Percentiles rank a stretch among this genome's conserved stretches.
Conservation (phyloP, 2,888 invertebrate species). For the Acrobasis repandana region DNA sequence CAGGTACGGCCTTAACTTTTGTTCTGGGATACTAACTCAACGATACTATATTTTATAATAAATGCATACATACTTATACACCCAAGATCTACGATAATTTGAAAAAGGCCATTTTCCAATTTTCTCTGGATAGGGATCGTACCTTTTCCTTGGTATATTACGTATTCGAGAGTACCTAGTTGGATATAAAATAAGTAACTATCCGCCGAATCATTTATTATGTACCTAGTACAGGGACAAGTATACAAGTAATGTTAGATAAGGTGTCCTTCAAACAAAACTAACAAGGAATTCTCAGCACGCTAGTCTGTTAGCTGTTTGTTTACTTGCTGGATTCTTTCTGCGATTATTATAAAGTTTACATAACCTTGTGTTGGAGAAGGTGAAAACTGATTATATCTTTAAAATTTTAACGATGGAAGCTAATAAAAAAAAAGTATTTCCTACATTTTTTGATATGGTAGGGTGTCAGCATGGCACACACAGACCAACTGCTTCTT, state of each 20-base stretch:
- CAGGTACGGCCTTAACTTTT: too few relatives aligned
- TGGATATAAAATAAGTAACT: neutral
- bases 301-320: neutral
- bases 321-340: neutral
- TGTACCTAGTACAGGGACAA: neutral
- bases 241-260: neutral
- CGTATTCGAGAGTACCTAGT: too few relatives aligned
- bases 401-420: too few relatives aligned
- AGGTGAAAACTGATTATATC: too few relatives aligned
- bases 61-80: too few relatives aligned
- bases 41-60: too few relatives aligned
- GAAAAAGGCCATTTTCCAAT: too few relatives aligned
- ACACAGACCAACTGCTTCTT: slow-evolving; percentile 86
- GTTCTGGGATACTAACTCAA: too few relatives aligned
- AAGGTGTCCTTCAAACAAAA: neutral
- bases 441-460: slow-evolving; percentile 93
- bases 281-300: neutral
- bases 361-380: neutral
- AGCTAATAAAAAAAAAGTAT: too few relatives aligned
- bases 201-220: neutral
- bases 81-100: too few relatives aligned
- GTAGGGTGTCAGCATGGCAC: slow-evolving; percentile 88
- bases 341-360: neutral
- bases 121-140: too few relatives aligned
- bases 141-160: too few relatives aligned